Evolutionary conservation across 2,797 vertebrate genomes (phyloP).

Genomic region (Malacoraja senta): DNA sequence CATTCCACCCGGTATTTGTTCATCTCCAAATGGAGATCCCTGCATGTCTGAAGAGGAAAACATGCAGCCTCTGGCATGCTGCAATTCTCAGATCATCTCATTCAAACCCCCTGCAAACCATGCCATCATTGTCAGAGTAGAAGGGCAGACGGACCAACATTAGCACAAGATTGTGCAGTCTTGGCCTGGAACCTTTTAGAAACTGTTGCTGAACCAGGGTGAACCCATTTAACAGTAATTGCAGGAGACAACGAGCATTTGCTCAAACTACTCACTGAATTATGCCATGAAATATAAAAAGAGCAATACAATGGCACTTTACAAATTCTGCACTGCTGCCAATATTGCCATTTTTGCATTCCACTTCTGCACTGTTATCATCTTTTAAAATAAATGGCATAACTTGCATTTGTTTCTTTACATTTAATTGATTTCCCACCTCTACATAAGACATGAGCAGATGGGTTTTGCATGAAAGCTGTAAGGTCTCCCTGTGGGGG

Average conservation of each 20-base stretch:
- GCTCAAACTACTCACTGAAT: not conserved
- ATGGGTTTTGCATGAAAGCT: too few relatives aligned
- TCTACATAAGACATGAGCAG: not conserved
- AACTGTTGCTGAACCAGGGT: not conserved
- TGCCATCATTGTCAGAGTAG: not conserved
- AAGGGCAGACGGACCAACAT: not conserved
- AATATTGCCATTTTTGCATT: not conserved
- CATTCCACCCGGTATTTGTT: not conserved
- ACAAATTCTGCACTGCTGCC: constrained; percentile 8
- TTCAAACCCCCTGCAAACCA: not conserved
- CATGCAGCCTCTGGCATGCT: not conserved
- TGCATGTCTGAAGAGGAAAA: not conserved
- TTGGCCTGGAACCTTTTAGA: not conserved
- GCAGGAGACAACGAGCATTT: not conserved
- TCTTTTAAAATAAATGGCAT: not conserved
- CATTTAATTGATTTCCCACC: constrained; percentile 1
- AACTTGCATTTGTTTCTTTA: not conserved
- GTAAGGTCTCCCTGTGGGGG: not conserved
- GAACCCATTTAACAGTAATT: not conserved
- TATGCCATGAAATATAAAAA: not conserved
- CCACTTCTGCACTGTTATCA: not conserved
- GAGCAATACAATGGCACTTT: not conserved
- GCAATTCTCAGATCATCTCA: not conserved
- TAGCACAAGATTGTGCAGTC: not conserved
- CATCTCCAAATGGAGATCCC: not conserved